Conservation (phyloP, 92 coral and sea anemone species). For the Parazoanthus atlanticus region DNA sequence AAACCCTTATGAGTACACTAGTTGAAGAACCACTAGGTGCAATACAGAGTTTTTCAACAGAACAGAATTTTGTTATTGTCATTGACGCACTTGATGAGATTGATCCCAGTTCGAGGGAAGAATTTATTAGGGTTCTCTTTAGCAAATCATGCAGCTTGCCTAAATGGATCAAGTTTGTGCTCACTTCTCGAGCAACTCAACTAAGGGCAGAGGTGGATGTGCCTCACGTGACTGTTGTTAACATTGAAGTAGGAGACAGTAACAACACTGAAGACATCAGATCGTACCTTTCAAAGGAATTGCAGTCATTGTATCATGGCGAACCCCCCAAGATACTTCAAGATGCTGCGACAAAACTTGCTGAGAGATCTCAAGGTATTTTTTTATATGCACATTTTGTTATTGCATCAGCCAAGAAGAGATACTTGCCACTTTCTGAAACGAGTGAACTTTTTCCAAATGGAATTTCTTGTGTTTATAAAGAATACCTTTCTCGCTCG, state of each 20-base stretch:
- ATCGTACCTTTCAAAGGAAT: not conserved
- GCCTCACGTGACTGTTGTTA: not conserved
- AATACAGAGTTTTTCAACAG: not conserved
- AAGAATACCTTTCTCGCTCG: no score
- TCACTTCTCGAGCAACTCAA: not conserved
- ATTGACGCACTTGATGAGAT: not conserved
- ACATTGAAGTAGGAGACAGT: not conserved
- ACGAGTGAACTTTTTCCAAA: constrained; percentile 2
- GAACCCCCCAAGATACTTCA: not conserved
- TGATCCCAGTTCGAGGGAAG: not conserved
- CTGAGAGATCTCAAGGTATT: not conserved
- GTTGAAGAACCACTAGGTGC: not conserved
- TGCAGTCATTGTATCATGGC: not conserved
- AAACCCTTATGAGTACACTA: not conserved
- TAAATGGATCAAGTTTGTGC: not conserved
- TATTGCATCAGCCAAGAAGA: not conserved
- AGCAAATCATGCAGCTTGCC: not conserved
- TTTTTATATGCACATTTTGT: not conserved
- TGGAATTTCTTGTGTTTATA: not conserved
- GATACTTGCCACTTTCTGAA: not conserved
- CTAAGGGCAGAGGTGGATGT: not conserved
- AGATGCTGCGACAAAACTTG: not conserved
- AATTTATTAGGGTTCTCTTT: not conserved
- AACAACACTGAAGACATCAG: not conserved
- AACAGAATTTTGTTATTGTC: not conserved